Base-by-base conservation (phyloP, 2,797 vertebrate species). In the Sardinella longiceps region DNA sequence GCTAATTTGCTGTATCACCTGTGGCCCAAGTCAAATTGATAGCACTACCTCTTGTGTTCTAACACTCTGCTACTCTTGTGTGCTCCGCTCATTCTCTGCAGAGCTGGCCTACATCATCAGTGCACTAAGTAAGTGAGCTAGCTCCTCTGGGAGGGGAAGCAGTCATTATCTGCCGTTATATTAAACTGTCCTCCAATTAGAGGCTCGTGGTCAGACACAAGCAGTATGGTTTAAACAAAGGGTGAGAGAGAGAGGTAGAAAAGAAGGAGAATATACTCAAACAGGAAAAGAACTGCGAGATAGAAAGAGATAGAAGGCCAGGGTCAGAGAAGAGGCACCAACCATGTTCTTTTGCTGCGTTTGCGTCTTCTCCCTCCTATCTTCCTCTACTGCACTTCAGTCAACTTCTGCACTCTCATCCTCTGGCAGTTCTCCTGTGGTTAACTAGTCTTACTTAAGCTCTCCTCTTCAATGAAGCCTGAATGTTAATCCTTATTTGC, bases 31-130 rank as follows among this genome's bases (percentile, higher is more conserved):
- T 56, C 6, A 6, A 23, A 7, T 23, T 56, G 5, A n/a, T 56
- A 23, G 3, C 53, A 6, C 53, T 56, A 20, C 53, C 53, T 56
- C 53, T 23, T 56, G 53, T 56, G 18, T 56, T 23, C 20, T 23
- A 56, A 3, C n/a, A 20, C 53, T 56, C 5, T 23, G 23, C 20
- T 56, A 23, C 53, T 56, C 53, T 20, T 23, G 18, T 56, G 20
- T 56, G 53, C 53, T 56, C 53, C 20, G 14, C 48, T 56, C 53
- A 23, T 12, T 93, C 92, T 92, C 94, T 60, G 1, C 87, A 92
- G 91, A 86, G 91, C 91, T 92, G 93, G 92, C 94, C 94, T 90
- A 91, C 93, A 95, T 96, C 91, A 93, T 88, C 90, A 88, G 86
- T 77, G 83, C 86, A 88, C 88, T 88, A 88, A 81, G 90, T 93